phyloP scores from a whole-genome alignment of 2,797 vertebrate genomes.

The Pogonophryne albipinna region DNA sequence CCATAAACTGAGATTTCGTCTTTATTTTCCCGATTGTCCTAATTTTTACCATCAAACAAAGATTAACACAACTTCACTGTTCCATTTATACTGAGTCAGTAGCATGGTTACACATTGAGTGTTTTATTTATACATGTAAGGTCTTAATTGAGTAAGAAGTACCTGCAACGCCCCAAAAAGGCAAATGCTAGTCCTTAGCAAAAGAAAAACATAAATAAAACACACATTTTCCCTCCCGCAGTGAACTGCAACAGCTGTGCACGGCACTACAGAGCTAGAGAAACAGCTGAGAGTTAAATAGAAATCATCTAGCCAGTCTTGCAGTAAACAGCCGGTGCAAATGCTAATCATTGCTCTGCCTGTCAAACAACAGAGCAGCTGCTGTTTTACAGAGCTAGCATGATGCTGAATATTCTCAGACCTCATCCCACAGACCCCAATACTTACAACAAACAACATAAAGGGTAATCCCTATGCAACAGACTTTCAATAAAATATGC shows the following conservation, averaged over 20 bases:
- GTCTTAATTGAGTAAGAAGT: not conserved
- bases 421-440: slow-evolving; percentile 13
- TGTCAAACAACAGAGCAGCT: slow-evolving; percentile 54
- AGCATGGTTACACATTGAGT: too few species aligned
- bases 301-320: slow-evolving; percentile 21
- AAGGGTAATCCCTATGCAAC: slow-evolving; percentile 29
- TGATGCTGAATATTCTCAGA: slow-evolving; percentile 20
- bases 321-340: slow-evolving; percentile 33
- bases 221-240: not conserved
- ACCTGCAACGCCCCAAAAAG: not conserved
- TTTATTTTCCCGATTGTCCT: too few species aligned
- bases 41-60: too few species aligned
- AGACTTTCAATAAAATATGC: slow-evolving; percentile 5
- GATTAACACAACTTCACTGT: too few species aligned
- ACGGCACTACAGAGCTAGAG: slow-evolving; percentile 15
- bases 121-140: too few species aligned
- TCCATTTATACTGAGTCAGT: too few species aligned
- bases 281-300: slow-evolving; percentile 34
- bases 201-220: not conserved
- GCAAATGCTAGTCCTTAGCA: not conserved
- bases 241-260: slow-evolving; percentile 20
- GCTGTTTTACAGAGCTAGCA: slow-evolving; percentile 38
- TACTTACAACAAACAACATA: slow-evolving; percentile 21
- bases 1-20: too few species aligned
- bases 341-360: slow-evolving; percentile 48